Percentiles rank a stretch among this genome's conserved stretches.
Conservation (phyloP, 1,140 invertebrate genomes). For the Lordiphosa mommai region DNA sequence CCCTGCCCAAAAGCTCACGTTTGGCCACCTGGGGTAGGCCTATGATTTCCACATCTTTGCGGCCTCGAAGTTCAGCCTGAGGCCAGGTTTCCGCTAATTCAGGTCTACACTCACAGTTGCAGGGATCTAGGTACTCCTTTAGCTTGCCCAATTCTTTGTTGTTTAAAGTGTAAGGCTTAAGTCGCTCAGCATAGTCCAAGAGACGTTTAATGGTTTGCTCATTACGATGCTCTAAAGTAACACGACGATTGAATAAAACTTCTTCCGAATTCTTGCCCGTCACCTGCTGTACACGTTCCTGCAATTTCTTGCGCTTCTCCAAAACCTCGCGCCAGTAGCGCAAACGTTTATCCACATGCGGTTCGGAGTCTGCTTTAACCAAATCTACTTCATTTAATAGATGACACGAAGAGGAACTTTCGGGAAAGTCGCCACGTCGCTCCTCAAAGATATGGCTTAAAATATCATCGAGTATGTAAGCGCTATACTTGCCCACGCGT, state of each 20-base stretch:
- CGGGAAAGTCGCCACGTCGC: slow-evolving; percentile 23
- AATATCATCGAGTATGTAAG: slow-evolving; percentile 44
- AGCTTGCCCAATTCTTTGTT: background rate
- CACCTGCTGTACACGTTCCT: slow-evolving; percentile 31
- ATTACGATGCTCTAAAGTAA: slow-evolving; percentile 52
- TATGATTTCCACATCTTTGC: slow-evolving; percentile 44
- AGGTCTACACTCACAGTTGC: slow-evolving; percentile 11
- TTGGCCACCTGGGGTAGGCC: slow-evolving; percentile 43
- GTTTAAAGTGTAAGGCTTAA: slow-evolving; percentile 12
- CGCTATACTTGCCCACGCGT: slow-evolving; percentile 21
- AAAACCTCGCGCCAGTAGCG: slow-evolving; percentile 59
- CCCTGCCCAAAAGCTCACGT: slow-evolving; percentile 43
- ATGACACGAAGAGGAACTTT: slow-evolving; percentile 37
- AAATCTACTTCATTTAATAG: too few species aligned
- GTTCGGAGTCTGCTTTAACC: background rate
- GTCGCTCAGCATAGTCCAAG: slow-evolving; percentile 56
- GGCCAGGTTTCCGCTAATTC: slow-evolving; percentile 39
- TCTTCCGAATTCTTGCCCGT: slow-evolving; percentile 44
- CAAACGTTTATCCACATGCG: slow-evolving; percentile 43
- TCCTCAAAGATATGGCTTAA: slow-evolving; percentile 40
- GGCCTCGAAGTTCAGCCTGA: slow-evolving; percentile 24
- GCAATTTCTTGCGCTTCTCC: slow-evolving; percentile 33
- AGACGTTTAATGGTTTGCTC: slow-evolving; percentile 50
- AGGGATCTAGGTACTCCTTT: slow-evolving; percentile 6
- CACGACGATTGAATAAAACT: slow-evolving; percentile 56